phyloP scores from a whole-genome alignment of 2,888 invertebrate genomes.

The Brachyptera putata region DNA sequence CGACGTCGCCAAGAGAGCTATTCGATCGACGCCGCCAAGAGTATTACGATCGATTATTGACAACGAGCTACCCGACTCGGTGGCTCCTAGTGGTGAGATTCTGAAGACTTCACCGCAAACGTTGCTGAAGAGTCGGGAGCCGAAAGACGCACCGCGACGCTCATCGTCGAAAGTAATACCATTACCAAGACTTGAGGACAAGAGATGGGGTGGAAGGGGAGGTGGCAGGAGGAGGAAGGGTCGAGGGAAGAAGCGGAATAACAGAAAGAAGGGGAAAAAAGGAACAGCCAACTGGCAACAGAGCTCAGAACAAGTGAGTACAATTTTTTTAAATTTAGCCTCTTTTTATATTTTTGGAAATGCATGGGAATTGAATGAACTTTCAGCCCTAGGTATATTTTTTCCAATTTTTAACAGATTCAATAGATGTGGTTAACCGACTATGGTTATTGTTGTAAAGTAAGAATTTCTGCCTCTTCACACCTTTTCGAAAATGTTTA shows the following conservation, averaged over 20 bases:
- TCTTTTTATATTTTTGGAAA: no score
- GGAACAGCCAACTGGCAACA: constrained; percentile 20
- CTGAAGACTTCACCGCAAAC: constrained; percentile 18
- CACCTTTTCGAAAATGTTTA: no score
- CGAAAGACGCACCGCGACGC: neutral
- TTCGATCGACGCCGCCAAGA: neutral
- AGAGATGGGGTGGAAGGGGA: constrained; percentile 13
- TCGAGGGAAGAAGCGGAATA: constrained; percentile 23
- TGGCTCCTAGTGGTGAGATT: constrained; percentile 1
- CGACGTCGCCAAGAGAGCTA: neutral
- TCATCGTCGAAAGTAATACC: no score
- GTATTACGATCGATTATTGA: constrained; percentile 30
- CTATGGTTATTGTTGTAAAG: no score
- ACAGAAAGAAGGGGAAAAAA: constrained; percentile 25
- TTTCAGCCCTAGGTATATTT: no score
- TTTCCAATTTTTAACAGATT: no score
- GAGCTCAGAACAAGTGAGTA: constrained; percentile 21
- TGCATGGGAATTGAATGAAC: no score
- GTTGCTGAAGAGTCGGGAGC: constrained; percentile 10
- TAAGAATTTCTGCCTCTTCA: no score
- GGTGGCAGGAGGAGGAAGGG: constrained; percentile 23
- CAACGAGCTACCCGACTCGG: constrained; percentile 31
- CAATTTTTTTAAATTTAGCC: no score
- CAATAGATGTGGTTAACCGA: no score
- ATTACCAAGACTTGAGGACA: constrained; percentile 20